Evolutionary conservation across 37 sponge, comb jelly and placozoan species (phyloP).

Genomic region (Ephydatia muelleri): DNA sequence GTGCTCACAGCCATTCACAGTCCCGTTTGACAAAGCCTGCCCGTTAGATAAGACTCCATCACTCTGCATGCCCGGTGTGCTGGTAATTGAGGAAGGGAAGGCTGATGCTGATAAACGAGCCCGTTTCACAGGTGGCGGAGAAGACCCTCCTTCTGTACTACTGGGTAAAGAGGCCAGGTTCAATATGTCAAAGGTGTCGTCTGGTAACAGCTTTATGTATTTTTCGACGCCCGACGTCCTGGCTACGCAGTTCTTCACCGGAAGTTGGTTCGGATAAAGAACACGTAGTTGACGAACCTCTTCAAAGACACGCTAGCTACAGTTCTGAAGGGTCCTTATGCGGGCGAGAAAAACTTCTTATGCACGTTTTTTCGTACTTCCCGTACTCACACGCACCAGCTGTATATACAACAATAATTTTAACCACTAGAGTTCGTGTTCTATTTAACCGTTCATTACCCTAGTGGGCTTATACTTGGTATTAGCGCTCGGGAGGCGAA

Average conservation of each 20-base stretch:
- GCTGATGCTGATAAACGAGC: constrained; percentile 54
- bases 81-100: neutral
- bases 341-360: neutral
- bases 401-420: neutral
- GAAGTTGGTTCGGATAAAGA: neutral
- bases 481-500: neutral
- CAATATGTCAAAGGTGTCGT: neutral
- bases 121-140: constrained; percentile 85
- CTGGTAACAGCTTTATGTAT: neutral
- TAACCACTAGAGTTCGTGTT: neutral
- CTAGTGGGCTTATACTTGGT: neutral
- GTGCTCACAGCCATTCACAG: neutral
- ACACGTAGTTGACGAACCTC: neutral
- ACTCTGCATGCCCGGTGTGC: neutral
- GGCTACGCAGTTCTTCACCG: neutral
- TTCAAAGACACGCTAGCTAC: neutral
- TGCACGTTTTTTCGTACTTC: neutral
- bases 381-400: neutral
- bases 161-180: constrained; percentile 77
- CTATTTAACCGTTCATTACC: neutral
- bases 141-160: constrained; percentile 80
- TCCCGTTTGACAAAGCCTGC: neutral
- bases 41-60: neutral
- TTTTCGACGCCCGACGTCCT: neutral
- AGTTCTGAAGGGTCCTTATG: neutral